Base-by-base conservation (phyloP, 2,113 vertebrate species). In the Etheostoma spectabile region DNA sequence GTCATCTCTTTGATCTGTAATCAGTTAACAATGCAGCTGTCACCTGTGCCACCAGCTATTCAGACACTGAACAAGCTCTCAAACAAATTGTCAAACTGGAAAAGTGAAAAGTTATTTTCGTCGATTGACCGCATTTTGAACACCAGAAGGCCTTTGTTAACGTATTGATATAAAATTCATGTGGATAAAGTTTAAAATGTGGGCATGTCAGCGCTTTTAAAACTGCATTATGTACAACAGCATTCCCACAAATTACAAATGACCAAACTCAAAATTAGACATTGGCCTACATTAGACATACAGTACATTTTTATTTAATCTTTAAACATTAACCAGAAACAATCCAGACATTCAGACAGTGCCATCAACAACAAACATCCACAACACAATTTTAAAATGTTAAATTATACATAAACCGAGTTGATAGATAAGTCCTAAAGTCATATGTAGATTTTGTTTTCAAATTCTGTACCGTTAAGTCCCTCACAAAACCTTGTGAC, bases 221-320 rank as follows among this genome's bases (percentile, higher is more conserved):
- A n/a, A n/a, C n/a, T n/a, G n/a, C n/a, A n/a, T n/a, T n/a, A n/a
- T n/a, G n/a, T n/a, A n/a, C n/a, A n/a, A n/a, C n/a, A n/a, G n/a
- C n/a, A n/a, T n/a, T n/a, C n/a, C n/a, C 27, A 27, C 27, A 56
- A 70, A 19, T 38, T 59, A 55, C 15, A 74, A 21, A 67, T 21
- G 15, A 72, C 22, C 62, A 79, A 64, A 19, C 4, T 61, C 46
- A 8, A 72, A 55, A 72, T 35, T 42, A 59, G 2, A 27, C 21
- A 57, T 6, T 51, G 11, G 11, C 27, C 3, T 3, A 1, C 3
- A 61, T 33, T 24, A n/a, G 24, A 67, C 51, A 66, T 52, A 42
- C 30, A 15, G 3, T 59, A 59, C 10, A 35, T 21, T 56, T 73
- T 73, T 60, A 77, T 74, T 89, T 19, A 16, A 53, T 70, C 16